Evolutionary conservation across 1,140 invertebrate genomes (phyloP), one percentile per base, ranked within the genome.

Genomic region (Drosophila littoralis): DNA sequence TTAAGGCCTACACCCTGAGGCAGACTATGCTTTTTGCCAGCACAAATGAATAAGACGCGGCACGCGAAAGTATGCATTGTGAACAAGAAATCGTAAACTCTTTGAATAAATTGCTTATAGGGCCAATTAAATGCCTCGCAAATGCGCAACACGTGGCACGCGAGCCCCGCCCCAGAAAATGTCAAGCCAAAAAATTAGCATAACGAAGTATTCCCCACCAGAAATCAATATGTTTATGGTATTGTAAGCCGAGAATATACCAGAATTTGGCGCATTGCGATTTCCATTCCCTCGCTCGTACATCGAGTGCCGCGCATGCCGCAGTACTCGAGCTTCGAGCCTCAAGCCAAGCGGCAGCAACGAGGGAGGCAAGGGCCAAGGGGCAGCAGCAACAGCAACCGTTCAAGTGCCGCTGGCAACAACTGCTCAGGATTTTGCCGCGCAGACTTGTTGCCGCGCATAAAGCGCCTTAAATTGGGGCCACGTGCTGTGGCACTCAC

Each of bases 191-290:
- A 42, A 76, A 76, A 86, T 88, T 76, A 82, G 57, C 82, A 85
- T 86, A 81, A 72, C 70, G 52, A 81, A 85, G 70, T 75, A n/a
- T 10, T 13, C 42, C 35, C 51, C 72, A 75, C 70, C 78, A 79
- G 59, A 82, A 79, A 88, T 86, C 82, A 63, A 88, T 86, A 82
- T 74, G 59, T 76, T 75, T 65, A 42, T 38, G 61, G 55, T 59
- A 28, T 59, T 43, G 15, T 46, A 33, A 58, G 52, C 10, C 13
- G 17, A 5, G 22, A 32, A 38, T 43, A 67, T 77, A 13, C 42
- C 38, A 36, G 43, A 22, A 22, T 9, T 38, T 48, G 17, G 28
- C 15, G 35, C 51, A 59, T 45, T 61, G 36, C 67, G 36, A 48
- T 22, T 48, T 48, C 1, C 1, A 12, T 40, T 40, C 17, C 3